Evolutionary conservation across 2,113 vertebrate genomes (phyloP), one percentile per base, ranked within the genome.

Genomic region (Dissostichus mawsoni): DNA sequence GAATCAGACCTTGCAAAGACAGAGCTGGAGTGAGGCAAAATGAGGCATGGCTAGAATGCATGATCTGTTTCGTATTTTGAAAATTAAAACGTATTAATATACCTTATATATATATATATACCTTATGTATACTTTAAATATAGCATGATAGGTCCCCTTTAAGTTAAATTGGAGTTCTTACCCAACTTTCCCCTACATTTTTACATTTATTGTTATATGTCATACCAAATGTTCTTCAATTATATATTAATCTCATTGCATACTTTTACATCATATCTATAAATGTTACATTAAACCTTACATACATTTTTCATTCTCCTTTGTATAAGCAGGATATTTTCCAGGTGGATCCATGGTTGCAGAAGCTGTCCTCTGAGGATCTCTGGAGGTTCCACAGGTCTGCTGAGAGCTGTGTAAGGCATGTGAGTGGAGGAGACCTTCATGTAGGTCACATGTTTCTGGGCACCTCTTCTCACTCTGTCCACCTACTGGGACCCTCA

Each of bases 371-470:
- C 69, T 44, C 8, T 11, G 11, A 18, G 2, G 50, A 59, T 85
- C 84, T 78, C 85, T 65, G 2, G 76, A 71, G 85, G 58, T 53
- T 74, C 7, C 48, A 6, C 11, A 36, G 13, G 69, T 87, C 87
- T 69, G 1, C 36, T 11, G 71, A 85, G 72, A 86, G 50, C 56
- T 66, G 63, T 79, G 84, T 79, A 78, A 79, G 83, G 85, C 80
- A 68, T 88, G 76, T 85, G 79, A 83, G 58, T 83, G 80, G 84
- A 76, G 73, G 36, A 70, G 83, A 80, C 90, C 82, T 86, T 67
- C 36, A 64, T 89, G 87, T 89, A 90, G 83, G 69, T 88, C 91
- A 84, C 59, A 72, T 86, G 87, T 78, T 90, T 66, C 68, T 7
- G 56, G 66, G 33, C 72, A 82, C 84, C 80, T 85, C 72, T 77